Evolutionary conservation across 2,888 invertebrate genomes (phyloP), one percentile per base, ranked within the genome.

Genomic region (Aspidiotus destructor): DNA sequence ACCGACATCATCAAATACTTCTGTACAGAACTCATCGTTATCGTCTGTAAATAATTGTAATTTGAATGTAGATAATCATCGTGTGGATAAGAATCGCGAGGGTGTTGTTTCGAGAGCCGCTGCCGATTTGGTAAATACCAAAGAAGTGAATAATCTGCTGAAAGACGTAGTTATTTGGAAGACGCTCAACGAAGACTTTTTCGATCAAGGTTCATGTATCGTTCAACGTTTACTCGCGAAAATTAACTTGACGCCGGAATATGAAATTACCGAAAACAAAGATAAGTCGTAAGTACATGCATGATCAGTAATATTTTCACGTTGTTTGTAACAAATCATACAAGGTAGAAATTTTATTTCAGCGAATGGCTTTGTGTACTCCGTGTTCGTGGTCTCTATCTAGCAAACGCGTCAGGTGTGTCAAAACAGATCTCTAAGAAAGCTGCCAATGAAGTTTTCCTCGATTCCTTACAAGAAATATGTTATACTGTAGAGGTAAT

Each of bases 171-270:
- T 62, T 9, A 60, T 67, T 48, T 28, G 48, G 40, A 67, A 60
- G 40, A 67, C 2, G 8, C 40, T 67, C 13, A 57, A 67, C 7
- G 67, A 67, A 52, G 60, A 58, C 48, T 67, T 67, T 67, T 67
- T 60, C 15, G 67, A 67, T 58, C 67, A 67, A 15, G 67, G 67
- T 48, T 40, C 40, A 8, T 48, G 44, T 40, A 67, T 67, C 57
- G 15, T 67, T 60, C 67, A 67, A 10, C 67, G 67, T 44, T 67
- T 60, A 17, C 44, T 67, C 10, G 57, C 67, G 8, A 57, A 60
- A 8, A 58, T 40, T 28, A 58, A 42, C n/a, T 60, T 67, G 8
- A 17, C 41, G 28, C 60, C 60, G 15, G 17, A 58, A 52, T 67
- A 58, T 48, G 60, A 60, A 28, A 28, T 28, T 28, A 28, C 28